Conservation (phyloP, 2,113 vertebrate genomes). For the Bubalus kerabau region DNA sequence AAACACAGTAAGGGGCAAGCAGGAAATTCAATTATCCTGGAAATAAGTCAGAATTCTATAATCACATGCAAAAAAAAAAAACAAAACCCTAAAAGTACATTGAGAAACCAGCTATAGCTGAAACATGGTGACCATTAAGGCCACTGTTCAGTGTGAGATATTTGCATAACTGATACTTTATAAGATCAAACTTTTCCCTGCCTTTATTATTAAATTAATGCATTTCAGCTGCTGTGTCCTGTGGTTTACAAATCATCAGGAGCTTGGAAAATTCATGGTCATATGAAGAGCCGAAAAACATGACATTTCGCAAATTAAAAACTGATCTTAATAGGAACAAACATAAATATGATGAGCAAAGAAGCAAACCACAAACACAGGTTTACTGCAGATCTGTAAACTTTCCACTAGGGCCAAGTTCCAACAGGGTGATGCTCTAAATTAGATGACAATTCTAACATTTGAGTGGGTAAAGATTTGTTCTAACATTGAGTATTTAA, state of each 20-base stretch:
- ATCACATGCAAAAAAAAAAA: neutral
- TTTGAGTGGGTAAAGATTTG: neutral
- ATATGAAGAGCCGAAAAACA: slow-evolving; percentile 19
- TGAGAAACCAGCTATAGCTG: neutral
- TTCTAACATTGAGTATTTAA: neutral
- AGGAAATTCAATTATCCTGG: neutral
- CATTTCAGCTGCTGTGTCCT: slow-evolving; percentile 3
- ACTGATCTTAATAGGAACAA: neutral
- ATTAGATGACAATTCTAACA: neutral
- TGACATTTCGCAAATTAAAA: slow-evolving; percentile 26
- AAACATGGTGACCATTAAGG: neutral
- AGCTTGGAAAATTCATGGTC: neutral
- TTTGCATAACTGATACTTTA: neutral
- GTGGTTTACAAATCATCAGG: slow-evolving; percentile 24
- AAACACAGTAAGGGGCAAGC: neutral
- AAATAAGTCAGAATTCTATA: neutral
- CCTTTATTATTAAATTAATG: slow-evolving; percentile 26
- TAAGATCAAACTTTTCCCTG: neutral
- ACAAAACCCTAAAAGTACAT: neutral
- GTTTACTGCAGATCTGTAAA: neutral
- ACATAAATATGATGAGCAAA: neutral
- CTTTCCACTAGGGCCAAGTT: neutral
- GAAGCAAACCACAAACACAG: neutral
- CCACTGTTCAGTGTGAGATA: neutral
- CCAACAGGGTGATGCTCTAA: neutral